Conservation (phyloP, 2,888 invertebrate species). For the Leptinotarsa peninsularis region DNA sequence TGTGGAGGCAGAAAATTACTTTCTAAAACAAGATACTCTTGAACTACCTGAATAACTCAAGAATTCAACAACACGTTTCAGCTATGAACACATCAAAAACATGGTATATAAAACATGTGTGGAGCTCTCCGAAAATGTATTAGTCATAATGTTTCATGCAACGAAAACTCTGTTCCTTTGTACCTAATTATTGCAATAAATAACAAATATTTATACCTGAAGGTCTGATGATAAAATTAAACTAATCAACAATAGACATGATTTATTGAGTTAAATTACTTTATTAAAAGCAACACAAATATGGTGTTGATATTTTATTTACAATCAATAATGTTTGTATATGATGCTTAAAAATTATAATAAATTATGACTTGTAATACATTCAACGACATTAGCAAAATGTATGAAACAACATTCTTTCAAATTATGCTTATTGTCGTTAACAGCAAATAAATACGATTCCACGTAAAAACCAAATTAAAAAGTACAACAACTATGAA, state of each 20-base stretch:
- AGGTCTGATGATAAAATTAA: neutral
- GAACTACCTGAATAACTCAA: too few species aligned
- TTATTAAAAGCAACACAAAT: constrained; percentile 16
- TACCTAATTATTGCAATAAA: too few species aligned
- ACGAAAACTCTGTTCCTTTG: too few species aligned
- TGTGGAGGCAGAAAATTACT: too few species aligned
- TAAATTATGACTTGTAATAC: constrained; percentile 22
- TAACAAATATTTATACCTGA: neutral
- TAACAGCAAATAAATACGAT: constrained; percentile 7
- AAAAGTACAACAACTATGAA: constrained; percentile 46
- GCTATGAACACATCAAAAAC: too few species aligned
- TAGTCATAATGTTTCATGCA: too few species aligned
- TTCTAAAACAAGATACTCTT: too few species aligned
- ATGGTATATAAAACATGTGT: too few species aligned
- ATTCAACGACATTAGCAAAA: constrained; percentile 19
- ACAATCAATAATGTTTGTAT: constrained; percentile 17
- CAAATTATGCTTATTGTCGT: constrained; percentile 15
- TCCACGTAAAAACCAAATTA: constrained; percentile 21
- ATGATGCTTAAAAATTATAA: constrained; percentile 24
- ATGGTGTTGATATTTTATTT: constrained; percentile 29
- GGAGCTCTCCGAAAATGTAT: too few species aligned
- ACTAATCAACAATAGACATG: neutral
- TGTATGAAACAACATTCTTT: neutral
- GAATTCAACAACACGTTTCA: too few species aligned
- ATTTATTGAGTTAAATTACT: constrained; percentile 10